Evolutionary conservation across 2,888 invertebrate species (phyloP).

Genomic region (Athalia cordata): DNA sequence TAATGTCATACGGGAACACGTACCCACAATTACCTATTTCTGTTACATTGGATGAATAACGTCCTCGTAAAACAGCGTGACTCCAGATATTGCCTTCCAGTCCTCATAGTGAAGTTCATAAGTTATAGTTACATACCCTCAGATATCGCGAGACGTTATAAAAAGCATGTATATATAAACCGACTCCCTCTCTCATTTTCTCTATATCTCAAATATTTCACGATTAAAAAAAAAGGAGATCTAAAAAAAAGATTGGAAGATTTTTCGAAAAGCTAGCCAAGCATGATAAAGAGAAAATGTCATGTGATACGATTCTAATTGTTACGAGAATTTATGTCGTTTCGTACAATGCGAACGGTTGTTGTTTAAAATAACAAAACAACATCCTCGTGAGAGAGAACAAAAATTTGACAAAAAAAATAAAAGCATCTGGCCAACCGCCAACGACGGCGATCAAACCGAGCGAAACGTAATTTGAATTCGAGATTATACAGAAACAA

Average conservation of each 20-base stretch:
- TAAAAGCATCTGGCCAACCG: slow-evolving; percentile 15
- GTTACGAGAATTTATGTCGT: neutral
- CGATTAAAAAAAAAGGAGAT: too few species aligned
- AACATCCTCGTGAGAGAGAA: neutral
- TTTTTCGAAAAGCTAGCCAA: too few species aligned
- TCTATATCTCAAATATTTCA: neutral
- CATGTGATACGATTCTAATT: too few species aligned
- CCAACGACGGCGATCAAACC: neutral
- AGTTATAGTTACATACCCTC: neutral
- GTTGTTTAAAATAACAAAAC: neutral
- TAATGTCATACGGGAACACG: neutral
- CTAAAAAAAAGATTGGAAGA: too few species aligned
- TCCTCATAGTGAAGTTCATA: slow-evolving; percentile 14
- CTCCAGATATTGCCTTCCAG: slow-evolving; percentile 29
- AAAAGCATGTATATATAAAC: neutral
- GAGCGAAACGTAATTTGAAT: slow-evolving; percentile 10
- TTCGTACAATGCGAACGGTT: neutral
- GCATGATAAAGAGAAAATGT: too few species aligned
- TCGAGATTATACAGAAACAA: neutral
- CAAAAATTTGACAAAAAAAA: neutral
- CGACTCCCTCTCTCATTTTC: neutral
- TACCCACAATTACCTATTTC: slow-evolving; percentile 34
- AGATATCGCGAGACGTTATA: neutral
- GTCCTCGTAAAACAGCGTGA: slow-evolving; percentile 43
- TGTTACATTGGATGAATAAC: slow-evolving; percentile 39